Evolutionary conservation across 1,140 invertebrate species (phyloP).

Genomic region (Euura lappo): DNA sequence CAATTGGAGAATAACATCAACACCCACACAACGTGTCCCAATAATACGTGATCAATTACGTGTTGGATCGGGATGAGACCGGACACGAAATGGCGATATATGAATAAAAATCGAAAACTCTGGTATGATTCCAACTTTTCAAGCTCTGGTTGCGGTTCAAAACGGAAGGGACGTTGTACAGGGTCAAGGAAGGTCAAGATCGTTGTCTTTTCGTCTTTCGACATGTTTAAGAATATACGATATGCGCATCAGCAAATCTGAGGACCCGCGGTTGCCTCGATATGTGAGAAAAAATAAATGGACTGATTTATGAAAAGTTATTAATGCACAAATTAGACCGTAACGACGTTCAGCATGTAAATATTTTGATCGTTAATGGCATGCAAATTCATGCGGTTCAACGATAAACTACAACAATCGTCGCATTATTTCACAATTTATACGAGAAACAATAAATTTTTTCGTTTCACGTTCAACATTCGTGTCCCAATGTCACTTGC

Average conservation of each 20-base stretch:
- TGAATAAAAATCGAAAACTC: not conserved
- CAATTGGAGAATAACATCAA: too few species aligned
- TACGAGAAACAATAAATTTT: too few species aligned
- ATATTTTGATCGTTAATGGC: not conserved
- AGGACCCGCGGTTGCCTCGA: not conserved
- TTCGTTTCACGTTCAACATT: too few species aligned
- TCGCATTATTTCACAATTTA: too few species aligned
- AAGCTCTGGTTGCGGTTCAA: not conserved
- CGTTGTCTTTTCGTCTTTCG: not conserved
- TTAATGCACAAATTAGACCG: not conserved
- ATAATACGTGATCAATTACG: too few species aligned
- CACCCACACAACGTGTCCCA: too few species aligned
- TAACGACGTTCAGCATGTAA: not conserved
- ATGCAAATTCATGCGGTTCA: not conserved
- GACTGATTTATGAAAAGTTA: not conserved
- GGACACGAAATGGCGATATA: too few species aligned
- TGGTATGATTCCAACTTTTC: not conserved
- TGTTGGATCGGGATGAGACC: too few species aligned
- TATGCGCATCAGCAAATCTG: not conserved
- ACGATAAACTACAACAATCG: too few species aligned
- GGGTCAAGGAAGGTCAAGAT: not conserved
- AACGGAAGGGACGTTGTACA: not conserved
- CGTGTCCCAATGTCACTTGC: too few species aligned
- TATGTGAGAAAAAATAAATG: not conserved
- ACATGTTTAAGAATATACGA: not conserved